Evolutionary conservation across 2,888 invertebrate species (phyloP), one percentile per base, ranked within the genome.

Genomic region (Macaria liturata): DNA sequence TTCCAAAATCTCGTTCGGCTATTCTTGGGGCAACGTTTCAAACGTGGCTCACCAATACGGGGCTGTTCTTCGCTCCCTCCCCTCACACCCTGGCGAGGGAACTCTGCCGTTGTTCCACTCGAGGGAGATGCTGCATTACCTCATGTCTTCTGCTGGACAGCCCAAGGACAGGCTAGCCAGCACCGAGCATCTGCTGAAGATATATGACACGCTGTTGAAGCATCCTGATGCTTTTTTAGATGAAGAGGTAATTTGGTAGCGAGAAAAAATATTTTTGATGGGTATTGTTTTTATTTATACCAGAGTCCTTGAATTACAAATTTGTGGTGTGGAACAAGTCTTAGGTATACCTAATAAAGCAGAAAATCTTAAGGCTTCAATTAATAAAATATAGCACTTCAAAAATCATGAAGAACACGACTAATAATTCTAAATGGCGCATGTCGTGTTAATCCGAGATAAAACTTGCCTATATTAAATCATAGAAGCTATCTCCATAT

Each of bases 201-300:
- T 91, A 40, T 90, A 79, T 50, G 88, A 91, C 39, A 82, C 77
- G 6, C 67, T 91, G 43, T 64, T 91, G 46, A 84, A 81, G 61
- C 83, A 90, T 69, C 93, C 93, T 39, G 92, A 94, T 71, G 94
- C 96, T 8, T 93, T 96, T 68, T 93, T 96, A 61, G 95, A 94
- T 84, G 94, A 95, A 83, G 93, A 95, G 93, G 96, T 96, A 80
- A 81, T 88, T 78, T 20, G 32, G 32, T 7, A 2, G 7, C 34
- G 4, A 37, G 7, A 37, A 37, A 4, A 6, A 4, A 37, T 37
- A 20, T 20, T 20, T 20, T 20, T 20, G 20, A 20, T 1, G 20
- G 20, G 20, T 2, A 20, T 20, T 20, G 20, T 20, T 20, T 20
- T 20, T 20, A 1, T 20, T 20, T 20, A 20, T 20, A 20, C 20